These are phyloP conservation scores for Drosophila rellima DNA, from an alignment of 2,888 invertebrate genomes.

Conservation along the genomic window DNA sequence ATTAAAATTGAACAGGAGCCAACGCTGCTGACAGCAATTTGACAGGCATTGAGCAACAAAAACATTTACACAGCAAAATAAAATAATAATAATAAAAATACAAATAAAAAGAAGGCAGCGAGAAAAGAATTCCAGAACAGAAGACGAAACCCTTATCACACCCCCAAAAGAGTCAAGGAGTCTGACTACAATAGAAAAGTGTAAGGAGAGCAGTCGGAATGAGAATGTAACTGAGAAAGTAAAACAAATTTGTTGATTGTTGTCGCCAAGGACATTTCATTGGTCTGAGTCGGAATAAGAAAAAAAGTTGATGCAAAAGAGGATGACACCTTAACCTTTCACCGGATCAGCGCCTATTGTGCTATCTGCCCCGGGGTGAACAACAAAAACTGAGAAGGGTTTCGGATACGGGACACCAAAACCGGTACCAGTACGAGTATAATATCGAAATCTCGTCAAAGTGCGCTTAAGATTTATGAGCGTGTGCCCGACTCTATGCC, in stretches of 20 bases:
- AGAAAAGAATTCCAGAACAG: slow-evolving; percentile 28
- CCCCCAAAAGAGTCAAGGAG: slow-evolving; percentile 14
- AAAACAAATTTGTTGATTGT: slow-evolving; percentile 80
- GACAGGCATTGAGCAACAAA: slow-evolving; percentile 32
- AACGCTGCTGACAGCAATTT: slow-evolving; percentile 17
- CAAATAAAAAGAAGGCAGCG: slow-evolving; percentile 17
- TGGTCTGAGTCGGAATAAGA: slow-evolving; percentile 4
- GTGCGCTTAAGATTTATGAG: slow-evolving; percentile 71
- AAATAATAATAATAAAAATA: slow-evolving; percentile 56
- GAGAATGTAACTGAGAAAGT: slow-evolving; percentile 55
- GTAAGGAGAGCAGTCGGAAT: slow-evolving; percentile 33
- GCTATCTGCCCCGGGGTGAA: slow-evolving; percentile 12
- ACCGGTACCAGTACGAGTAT: slow-evolving; percentile 4
- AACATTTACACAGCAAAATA: slow-evolving; percentile 60
- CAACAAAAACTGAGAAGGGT: slow-evolving; percentile 57
- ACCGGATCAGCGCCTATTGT: slow-evolving; percentile 57
- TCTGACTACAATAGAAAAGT: slow-evolving; percentile 26
- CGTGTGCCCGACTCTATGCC: slow-evolving; percentile 51
- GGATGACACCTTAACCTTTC: slow-evolving; percentile 77
- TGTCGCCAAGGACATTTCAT: slow-evolving; percentile 39
- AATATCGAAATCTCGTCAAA: slow-evolving; percentile 48
- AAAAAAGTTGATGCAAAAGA: slow-evolving; percentile 30
- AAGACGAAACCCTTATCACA: slow-evolving; percentile 7
- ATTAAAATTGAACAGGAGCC: slow-evolving; percentile 59
- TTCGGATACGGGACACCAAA: slow-evolving; percentile 65